Evolutionary conservation across 92 coral and sea anemone genomes (phyloP).

Genomic region (Palythoa grandis): DNA sequence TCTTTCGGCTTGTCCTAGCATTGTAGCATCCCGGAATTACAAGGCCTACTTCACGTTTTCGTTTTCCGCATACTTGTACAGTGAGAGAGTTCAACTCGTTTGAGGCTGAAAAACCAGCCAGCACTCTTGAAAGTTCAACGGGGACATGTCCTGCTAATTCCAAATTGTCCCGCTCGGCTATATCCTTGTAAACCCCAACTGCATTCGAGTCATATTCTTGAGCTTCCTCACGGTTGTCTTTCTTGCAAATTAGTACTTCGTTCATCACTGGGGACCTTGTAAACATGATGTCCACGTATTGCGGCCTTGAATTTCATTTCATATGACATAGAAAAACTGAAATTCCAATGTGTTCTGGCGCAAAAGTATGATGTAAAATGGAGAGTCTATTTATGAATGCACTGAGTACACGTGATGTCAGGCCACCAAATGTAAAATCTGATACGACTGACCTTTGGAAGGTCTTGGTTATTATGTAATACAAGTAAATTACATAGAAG

Average conservation of each 20-base stretch:
- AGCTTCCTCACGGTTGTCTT: too few species aligned
- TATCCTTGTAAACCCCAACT: constrained; percentile 53
- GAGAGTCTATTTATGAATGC: too few species aligned
- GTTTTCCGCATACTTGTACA: constrained; percentile 61
- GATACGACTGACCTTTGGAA: constrained; percentile 33
- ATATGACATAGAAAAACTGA: too few species aligned
- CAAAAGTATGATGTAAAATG: constrained; percentile 25
- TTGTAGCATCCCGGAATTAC: constrained; percentile 55
- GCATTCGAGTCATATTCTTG: too few species aligned
- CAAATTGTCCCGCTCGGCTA: constrained; percentile 48
- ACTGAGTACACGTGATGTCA: constrained; percentile 59
- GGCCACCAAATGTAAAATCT: too few species aligned
- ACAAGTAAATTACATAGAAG: constrained; percentile 7
- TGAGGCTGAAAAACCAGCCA: constrained; percentile 63
- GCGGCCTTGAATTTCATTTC: too few species aligned
- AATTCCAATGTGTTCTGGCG: constrained; percentile 29
- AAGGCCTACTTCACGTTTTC: too few species aligned
- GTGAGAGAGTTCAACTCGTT: constrained; percentile 55
- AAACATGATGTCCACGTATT: too few species aligned
- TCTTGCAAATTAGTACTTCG: too few species aligned
- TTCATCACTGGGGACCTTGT: too few species aligned
- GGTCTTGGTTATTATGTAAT: not conserved
- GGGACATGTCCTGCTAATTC: constrained; percentile 38
- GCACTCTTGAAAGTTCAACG: constrained; percentile 61
- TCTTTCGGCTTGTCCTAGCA: constrained; percentile 65